Evolutionary conservation across 2,888 invertebrate genomes (phyloP), one percentile per base, ranked within the genome.

Genomic region (Tenthredo livida): DNA sequence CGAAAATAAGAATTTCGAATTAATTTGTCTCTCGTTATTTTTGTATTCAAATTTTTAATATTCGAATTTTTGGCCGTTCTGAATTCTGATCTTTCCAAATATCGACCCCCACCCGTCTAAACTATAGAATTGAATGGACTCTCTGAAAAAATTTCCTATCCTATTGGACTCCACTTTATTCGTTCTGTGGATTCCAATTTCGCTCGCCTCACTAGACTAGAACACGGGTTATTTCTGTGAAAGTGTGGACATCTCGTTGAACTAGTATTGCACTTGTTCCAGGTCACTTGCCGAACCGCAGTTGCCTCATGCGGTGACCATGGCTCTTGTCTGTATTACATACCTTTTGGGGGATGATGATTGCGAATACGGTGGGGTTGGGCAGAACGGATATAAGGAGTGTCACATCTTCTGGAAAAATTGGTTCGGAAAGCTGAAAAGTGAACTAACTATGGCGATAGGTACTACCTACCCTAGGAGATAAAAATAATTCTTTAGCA

Each of bases 401-500:
- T 17, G 1, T 17, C 33, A 67, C 17, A 67, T 67, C 12, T 33
- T 67, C 1, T 33, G 17, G 15, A 6, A 61, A 61, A 61, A 61
- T 25, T 67, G 29, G 17, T 67, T 29, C 15, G 17, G 15, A 29
- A 15, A 29, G 67, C 17, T 33, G 17, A 7, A 33, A 67, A 67
- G 10, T 7, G 17, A 25, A 33, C 33, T 15, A 67, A 29, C 67
- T 67, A 17, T 67, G 33, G 6, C 12, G 77, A 37, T 37, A 37
- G n/a, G n/a, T n/a, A n/a, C n/a, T 29, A 29, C 7, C 33, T 54
- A 17, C 10, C 15, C 12, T 77, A 33, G 29, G 33, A 33, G 25
- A n/a, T 10, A 37, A 40, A 54, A 54, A 50, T 15, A 54, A 21
- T 17, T 77, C 77, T 77, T 77, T 5, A 77, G 54, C 33, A 77